Evolutionary conservation across 2,797 vertebrate genomes (phyloP).

Genomic region (Myripristis murdjan): DNA sequence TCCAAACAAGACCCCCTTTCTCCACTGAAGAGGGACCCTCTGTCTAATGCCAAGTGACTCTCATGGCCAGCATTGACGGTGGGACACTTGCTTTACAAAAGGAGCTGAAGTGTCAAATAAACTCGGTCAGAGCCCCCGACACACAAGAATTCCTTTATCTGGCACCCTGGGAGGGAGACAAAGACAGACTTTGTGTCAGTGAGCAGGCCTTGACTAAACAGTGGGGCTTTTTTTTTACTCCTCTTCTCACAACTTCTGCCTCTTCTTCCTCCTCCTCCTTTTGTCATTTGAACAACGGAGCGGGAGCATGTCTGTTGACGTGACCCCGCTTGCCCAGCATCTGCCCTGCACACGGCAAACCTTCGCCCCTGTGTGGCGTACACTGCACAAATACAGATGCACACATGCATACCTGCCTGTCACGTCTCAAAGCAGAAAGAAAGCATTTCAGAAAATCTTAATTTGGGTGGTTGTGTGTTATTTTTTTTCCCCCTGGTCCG

Average conservation of each 20-base stretch:
- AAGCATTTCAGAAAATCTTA: constrained; percentile 30
- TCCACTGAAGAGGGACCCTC: constrained; percentile 96
- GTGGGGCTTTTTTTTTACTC: constrained; percentile 59
- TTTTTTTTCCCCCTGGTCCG: constrained; percentile 30
- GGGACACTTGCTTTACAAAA: constrained; percentile 94
- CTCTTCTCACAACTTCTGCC: constrained; percentile 69
- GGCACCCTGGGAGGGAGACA: constrained; percentile 88
- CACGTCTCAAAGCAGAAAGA: constrained; percentile 22
- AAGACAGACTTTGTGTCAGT: constrained; percentile 90
- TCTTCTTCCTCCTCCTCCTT: constrained; percentile 64
- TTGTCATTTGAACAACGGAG: constrained; percentile 58
- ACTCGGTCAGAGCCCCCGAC: constrained; percentile 89
- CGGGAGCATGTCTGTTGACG: constrained; percentile 61
- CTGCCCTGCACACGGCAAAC: constrained; percentile 53
- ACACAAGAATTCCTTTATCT: constrained; percentile 95
- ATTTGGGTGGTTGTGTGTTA: constrained; percentile 35
- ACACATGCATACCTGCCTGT: constrained; percentile 16
- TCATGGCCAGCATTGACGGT: constrained; percentile 93
- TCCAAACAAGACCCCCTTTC: constrained; percentile 95
- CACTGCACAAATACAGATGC: constrained; percentile 29
- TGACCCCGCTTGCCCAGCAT: constrained; percentile 59
- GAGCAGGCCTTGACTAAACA: constrained; percentile 88
- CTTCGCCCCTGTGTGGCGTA: constrained; percentile 22
- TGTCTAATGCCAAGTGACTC: constrained; percentile 95
- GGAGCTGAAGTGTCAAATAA: constrained; percentile 95